Conservation (phyloP, 2,113 vertebrate species). For the Hippocampus mohnikei region DNA sequence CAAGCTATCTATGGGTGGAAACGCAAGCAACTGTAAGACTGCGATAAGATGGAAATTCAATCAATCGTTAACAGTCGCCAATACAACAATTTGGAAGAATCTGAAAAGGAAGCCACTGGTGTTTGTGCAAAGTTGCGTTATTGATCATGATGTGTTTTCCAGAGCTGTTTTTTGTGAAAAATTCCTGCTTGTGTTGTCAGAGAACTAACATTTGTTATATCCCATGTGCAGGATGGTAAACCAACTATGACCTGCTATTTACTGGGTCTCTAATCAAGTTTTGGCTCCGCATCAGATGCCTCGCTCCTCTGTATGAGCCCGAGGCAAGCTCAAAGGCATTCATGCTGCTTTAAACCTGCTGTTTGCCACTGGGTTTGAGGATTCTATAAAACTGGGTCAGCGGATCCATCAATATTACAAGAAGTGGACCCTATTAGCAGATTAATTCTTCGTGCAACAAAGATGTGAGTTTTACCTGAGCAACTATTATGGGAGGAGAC, state of each 20-base stretch:
- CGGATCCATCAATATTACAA: constrained; percentile 54
- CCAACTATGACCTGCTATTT: constrained; percentile 16
- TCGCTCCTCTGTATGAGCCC: constrained; percentile 21
- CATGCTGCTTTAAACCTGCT: constrained; percentile 46
- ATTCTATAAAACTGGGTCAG: constrained; percentile 53
- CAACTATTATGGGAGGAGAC: background rate
- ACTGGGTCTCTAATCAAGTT: constrained; percentile 13
- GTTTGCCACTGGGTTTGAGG: constrained; percentile 37
- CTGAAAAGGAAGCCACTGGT: no score
- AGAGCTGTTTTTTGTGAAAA: no score
- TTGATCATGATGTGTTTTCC: no score
- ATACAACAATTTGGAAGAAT: no score
- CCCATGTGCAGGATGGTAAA: constrained; percentile 3
- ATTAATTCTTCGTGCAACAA: constrained; percentile 40
- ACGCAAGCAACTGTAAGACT: no score
- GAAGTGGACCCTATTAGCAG: constrained; percentile 43
- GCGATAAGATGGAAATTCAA: no score
- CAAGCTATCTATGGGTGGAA: no score
- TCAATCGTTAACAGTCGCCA: no score
- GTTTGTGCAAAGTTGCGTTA: no score
- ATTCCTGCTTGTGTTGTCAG: no score
- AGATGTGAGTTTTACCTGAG: constrained; percentile 29
- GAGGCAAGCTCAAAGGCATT: constrained; percentile 51
- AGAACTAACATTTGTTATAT: constrained; percentile 9
- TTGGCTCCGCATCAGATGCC: constrained; percentile 24